Percentiles rank a stretch among this genome's conserved stretches.
These are phyloP conservation scores for Ryuthela nishihirai DNA, from an alignment of 2,888 invertebrate species.

Conservation along the genomic window DNA sequence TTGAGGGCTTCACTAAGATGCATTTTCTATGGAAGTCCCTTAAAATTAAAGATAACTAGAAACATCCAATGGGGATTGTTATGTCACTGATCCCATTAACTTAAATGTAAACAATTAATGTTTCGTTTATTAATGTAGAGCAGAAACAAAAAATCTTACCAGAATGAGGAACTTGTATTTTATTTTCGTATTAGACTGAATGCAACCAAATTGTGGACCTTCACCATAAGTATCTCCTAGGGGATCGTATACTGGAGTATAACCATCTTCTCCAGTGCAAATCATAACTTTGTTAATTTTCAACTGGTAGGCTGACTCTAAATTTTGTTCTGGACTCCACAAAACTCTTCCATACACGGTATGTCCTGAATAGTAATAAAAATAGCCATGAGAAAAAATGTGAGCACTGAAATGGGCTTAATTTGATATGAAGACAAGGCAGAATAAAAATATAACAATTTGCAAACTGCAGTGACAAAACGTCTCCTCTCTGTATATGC, in stretches of 20 bases:
- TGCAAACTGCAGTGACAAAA: too few species aligned
- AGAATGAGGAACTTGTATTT: conserved; percentile 51
- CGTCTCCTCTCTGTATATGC: too few species aligned
- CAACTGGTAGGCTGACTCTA: conserved; percentile 50
- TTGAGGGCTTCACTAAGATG: too few species aligned
- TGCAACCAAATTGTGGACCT: conserved; percentile 53
- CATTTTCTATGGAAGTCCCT: too few species aligned
- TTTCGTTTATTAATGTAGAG: neutral
- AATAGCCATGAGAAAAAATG: too few species aligned
- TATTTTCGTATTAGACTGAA: conserved; percentile 48
- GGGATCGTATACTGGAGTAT: conserved; percentile 52
- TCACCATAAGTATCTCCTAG: conserved; percentile 49
- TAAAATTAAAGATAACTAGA: too few species aligned
- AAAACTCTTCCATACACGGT: conserved; percentile 51
- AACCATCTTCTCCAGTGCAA: conserved; percentile 51
- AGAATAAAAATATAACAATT: too few species aligned
- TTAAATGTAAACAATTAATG: neutral
- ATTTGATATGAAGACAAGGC: too few species aligned
- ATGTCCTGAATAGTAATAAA: conserved; percentile 41
- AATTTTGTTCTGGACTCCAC: conserved; percentile 52
- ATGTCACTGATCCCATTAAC: neutral
- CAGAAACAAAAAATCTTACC: conserved; percentile 44
- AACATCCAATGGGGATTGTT: too few species aligned
- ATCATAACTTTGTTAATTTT: conserved; percentile 51
- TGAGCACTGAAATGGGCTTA: too few species aligned